Evolutionary conservation across 37 sponge, comb jelly and placozoan species (phyloP), one percentile per base, ranked within the genome.

Genomic region (Halisarca cf. caerulea): DNA sequence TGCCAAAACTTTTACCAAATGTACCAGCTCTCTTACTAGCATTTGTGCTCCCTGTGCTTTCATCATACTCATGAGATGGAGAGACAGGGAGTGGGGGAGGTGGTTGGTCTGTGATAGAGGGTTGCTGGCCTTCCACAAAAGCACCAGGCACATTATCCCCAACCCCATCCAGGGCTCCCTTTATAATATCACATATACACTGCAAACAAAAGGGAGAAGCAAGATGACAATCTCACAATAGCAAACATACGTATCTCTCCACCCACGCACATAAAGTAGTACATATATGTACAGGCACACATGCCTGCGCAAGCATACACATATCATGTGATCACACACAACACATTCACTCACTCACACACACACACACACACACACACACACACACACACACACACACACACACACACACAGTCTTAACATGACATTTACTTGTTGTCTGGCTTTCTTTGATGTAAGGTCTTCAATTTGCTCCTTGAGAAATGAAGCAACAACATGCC

Each of bases 391-490:
- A n/a, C n/a, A n/a, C n/a, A n/a, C n/a, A n/a, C n/a, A 23, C n/a
- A 41, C 79, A 78, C 53, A 39, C 17, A 7, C 53, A 44, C 79
- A 41, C 30, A 42, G 14, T 44, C 2, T 42, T 40, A 18, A 54
- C 25, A 53, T 79, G 24, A 28, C 28, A 81, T 34, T 81, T 43
- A 89, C 94, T 70, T 88, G 39, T 28, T 87, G 61, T 21, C 88
- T 81, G 18, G 77, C 42, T 8, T 83, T 30, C 24, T 53, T 45
- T 41, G 72, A 73, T 1, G 81, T 28, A 41, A 93, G 68, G 6
- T 84, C 88, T 40, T 88, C 87, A 35, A 93, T 44, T n/a, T 85
- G 68, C 24, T 43, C 80, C 45, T 81, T 53, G 27, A 93, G 44
- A 35, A 80, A 78, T 15, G 84, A 24, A 15, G 78, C 39, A 25